A percentile compares a stretch with the other conserved stretches of the same genome.
These are phyloP conservation scores for Gadopsis bispinosus DNA, from an alignment of 2,797 vertebrate genomes.

Conservation along the genomic window DNA sequence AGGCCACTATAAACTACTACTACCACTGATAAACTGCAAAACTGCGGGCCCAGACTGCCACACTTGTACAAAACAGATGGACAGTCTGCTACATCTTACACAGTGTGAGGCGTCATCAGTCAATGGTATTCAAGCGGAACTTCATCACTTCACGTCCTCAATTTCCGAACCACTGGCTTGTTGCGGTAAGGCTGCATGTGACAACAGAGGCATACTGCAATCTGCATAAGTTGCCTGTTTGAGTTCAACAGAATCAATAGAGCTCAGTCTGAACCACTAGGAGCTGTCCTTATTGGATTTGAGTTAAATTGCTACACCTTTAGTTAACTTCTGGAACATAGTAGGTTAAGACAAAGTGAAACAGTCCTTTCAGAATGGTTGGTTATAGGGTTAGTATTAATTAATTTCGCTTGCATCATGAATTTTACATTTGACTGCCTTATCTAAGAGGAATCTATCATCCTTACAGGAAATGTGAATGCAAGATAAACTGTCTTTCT, in stretches of 20 bases:
- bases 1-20: neutral
- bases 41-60: constrained; percentile 15
- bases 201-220: constrained; percentile 12
- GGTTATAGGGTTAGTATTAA: neutral
- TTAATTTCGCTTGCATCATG: constrained; percentile 6
- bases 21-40: neutral
- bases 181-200: constrained; percentile 16
- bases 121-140: constrained; percentile 46
- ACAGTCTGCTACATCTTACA: constrained; percentile 20
- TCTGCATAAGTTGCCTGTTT: constrained; percentile 10
- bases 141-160: constrained; percentile 27
- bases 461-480: constrained; percentile 10
- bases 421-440: constrained; percentile 27
- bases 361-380: constrained; percentile 6
- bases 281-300: neutral
- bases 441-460: constrained; percentile 15
- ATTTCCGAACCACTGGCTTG: constrained; percentile 32
- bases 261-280: neutral
- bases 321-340: neutral
- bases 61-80: constrained; percentile 43
- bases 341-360: constrained; percentile 5
- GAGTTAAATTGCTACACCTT: neutral
- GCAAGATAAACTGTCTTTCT: constrained; percentile 29
- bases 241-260: constrained; percentile 18
- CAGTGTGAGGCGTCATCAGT: constrained; percentile 34